Evolutionary conservation across 2,113 vertebrate species (phyloP).

Genomic region (Burhinus oedicnemus): DNA sequence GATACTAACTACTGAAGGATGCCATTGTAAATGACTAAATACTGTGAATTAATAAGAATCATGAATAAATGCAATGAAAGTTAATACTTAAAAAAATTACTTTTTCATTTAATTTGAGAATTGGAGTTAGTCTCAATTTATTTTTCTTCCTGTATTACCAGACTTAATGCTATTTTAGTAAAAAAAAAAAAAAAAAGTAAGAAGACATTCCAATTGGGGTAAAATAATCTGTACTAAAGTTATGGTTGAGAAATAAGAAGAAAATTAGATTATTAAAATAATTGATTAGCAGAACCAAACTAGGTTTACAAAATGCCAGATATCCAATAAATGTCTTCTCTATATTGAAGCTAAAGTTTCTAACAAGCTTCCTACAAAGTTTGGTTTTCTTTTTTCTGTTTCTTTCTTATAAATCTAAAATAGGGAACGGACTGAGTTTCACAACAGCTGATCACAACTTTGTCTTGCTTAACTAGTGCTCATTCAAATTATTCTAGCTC

Average conservation of each 20-base stretch:
- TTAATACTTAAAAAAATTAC: background rate
- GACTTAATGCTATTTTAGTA: background rate
- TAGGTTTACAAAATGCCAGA: background rate
- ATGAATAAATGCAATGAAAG: background rate
- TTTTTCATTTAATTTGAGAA: background rate
- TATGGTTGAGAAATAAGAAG: background rate
- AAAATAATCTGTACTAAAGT: background rate
- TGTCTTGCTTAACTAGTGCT: background rate
- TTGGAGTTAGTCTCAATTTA: background rate
- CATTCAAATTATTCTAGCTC: background rate
- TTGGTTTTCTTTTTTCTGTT: background rate
- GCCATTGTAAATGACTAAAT: background rate
- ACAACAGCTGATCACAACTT: background rate
- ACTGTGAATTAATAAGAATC: background rate
- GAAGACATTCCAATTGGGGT: background rate
- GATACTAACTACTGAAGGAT: background rate
- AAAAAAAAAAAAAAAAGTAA: background rate
- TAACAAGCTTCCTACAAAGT: background rate
- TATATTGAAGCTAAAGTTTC: background rate
- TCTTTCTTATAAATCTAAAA: background rate
- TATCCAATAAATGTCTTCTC: background rate
- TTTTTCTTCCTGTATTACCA: background rate
- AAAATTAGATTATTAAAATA: background rate
- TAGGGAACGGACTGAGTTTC: background rate
- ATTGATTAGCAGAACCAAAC: background rate